These are phyloP conservation scores for Drosophila barbarae DNA, from an alignment of 2,888 invertebrate species.

Conservation along the genomic window DNA sequence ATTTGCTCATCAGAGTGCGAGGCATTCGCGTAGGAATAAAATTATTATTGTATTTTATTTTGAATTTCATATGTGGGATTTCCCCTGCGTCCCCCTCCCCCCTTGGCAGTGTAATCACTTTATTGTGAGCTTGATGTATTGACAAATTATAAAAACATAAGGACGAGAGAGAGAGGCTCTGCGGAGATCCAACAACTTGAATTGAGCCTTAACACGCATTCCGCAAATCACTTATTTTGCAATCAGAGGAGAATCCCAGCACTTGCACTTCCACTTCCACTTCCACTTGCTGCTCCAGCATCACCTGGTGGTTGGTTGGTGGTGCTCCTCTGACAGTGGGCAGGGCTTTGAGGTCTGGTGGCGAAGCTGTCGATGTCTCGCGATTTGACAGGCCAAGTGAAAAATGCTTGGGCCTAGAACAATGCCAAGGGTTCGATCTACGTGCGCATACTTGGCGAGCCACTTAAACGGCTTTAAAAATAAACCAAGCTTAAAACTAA, in stretches of 20 bases:
- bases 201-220: conserved; percentile 71
- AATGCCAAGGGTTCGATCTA: conserved; percentile 49
- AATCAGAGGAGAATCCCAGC: conserved; percentile 51
- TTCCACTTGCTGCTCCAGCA: conserved; percentile 9
- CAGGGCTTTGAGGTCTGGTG: conserved; percentile 48
- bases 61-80: conserved; percentile 32
- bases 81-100: neutral
- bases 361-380: conserved; percentile 72
- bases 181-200: conserved; percentile 36
- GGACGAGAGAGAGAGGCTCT: neutral
- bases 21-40: conserved; percentile 63
- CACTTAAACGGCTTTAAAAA: conserved; percentile 73
- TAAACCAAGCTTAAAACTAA: conserved; percentile 38
- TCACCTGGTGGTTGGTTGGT: neutral
- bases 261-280: conserved; percentile 17
- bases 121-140: conserved; percentile 70
- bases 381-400: conserved; percentile 74
- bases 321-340: conserved; percentile 16
- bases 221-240: conserved; percentile 70
- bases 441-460: conserved; percentile 48
- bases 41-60: conserved; percentile 69
- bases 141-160: conserved; percentile 69
- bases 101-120: conserved; percentile 56
- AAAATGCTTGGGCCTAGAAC: conserved; percentile 64
- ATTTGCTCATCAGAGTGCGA: conserved; percentile 65